Percentiles rank a stretch among this genome's conserved stretches.
Conservation (phyloP, 2,888 invertebrate species). For the Euplexia lucipara region DNA sequence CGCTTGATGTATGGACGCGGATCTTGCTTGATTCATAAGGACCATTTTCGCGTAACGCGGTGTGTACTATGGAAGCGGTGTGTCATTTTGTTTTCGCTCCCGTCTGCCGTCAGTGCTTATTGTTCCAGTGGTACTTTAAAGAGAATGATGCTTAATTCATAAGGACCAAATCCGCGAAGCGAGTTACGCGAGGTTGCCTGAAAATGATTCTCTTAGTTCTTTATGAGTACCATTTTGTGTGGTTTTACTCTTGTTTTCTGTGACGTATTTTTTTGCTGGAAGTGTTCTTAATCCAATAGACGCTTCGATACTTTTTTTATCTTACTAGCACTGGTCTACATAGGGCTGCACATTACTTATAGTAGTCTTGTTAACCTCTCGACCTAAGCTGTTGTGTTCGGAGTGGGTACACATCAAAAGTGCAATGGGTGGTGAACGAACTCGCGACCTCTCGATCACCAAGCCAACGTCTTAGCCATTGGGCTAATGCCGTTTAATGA, state of each 20-base stretch:
- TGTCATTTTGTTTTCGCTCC: slow-evolving; percentile 47
- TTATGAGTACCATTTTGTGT: slow-evolving; percentile 34
- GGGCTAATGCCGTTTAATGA: no score
- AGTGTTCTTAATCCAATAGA: neutral
- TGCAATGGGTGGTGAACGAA: no score
- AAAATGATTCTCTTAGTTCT: slow-evolving; percentile 32
- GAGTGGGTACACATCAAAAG: no score
- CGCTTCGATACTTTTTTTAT: no score
- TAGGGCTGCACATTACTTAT: no score
- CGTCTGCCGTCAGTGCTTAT: slow-evolving; percentile 23
- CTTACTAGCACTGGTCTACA: no score
- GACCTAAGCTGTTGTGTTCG: no score
- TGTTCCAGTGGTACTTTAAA: slow-evolving; percentile 45
- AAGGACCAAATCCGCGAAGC: slow-evolving; percentile 43
- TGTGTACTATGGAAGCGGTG: slow-evolving; percentile 42
- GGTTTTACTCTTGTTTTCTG: slow-evolving; percentile 8
- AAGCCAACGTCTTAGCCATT: no score
- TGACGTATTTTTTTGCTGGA: slow-evolving; percentile 7
- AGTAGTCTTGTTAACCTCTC: no score
- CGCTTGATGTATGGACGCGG: slow-evolving; percentile 79
- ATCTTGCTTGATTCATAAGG: slow-evolving; percentile 79
- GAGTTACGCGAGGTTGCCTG: slow-evolving; percentile 15
- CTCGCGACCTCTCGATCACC: no score
- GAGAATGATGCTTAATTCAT: slow-evolving; percentile 50
- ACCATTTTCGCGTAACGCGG: slow-evolving; percentile 64